These are phyloP conservation scores for Cladorhizidae sp. DNA, from an alignment of 37 sponge, comb jelly and placozoan species.

Conservation along the genomic window DNA sequence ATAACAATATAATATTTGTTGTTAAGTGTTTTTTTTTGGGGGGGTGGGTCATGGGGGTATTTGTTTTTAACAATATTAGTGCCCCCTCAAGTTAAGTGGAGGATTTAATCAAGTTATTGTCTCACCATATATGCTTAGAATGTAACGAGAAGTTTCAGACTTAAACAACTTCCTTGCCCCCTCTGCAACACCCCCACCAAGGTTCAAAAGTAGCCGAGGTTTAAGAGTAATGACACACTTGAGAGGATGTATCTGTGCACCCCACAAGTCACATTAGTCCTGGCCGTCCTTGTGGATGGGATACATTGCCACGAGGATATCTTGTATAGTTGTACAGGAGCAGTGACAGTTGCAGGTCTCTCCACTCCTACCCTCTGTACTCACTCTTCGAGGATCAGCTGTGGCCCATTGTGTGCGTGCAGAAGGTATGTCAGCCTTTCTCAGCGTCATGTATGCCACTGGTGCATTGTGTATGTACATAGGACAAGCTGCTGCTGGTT, in stretches of 20 bases:
- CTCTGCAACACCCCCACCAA: too few species aligned
- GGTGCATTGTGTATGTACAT: background rate
- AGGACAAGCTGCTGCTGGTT: constrained; percentile 70
- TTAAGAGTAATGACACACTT: background rate
- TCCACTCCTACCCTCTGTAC: constrained; percentile 59
- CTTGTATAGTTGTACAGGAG: constrained; percentile 47
- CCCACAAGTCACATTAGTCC: background rate
- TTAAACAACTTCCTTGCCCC: too few species aligned
- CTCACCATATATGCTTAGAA: too few species aligned
- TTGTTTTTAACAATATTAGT: too few species aligned
- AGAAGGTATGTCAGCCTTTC: constrained; percentile 41
- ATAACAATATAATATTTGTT: too few species aligned
- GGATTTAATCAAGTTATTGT: too few species aligned
- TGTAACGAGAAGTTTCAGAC: too few species aligned
- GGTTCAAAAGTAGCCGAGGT: background rate
- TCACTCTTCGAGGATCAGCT: constrained; percentile 74
- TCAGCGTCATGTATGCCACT: background rate
- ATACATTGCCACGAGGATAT: background rate
- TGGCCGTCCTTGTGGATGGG: background rate
- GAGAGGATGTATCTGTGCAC: background rate
- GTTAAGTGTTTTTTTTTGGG: too few species aligned
- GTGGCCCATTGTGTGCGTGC: constrained; percentile 85
- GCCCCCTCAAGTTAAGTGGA: too few species aligned
- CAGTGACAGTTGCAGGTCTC: constrained; percentile 59
- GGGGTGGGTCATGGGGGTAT: too few species aligned